Evolutionary conservation across 2,113 vertebrate genomes (phyloP), one percentile per base, ranked within the genome.

Genomic region (Cheilinus undulatus): DNA sequence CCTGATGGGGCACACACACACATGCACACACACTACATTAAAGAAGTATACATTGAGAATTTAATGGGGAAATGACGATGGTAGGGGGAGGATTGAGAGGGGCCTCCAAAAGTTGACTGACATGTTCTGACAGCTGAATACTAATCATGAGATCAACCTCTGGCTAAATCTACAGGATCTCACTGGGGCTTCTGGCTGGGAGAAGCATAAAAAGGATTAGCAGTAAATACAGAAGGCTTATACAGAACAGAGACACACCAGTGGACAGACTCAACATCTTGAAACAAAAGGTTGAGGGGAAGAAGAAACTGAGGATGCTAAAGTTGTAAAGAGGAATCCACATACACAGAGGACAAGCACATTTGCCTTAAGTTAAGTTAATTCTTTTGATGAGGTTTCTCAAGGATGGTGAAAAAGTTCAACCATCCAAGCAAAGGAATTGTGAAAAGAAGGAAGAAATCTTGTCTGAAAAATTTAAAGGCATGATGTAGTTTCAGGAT

Each of bases 121-220:
- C 84, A 36, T 83, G 86, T 88, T 89, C 88, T 93, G 90, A 91
- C 91, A 91, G 78, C 73, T 84, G 94, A 93, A 94, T 95, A 94
- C 92, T 93, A 94, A 95, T 94, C 88, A 92, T 76, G 80, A 93
- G 93, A 95, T 94, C 92, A 93, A 91, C 88, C 90, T 86, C 86
- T 88, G 88, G 82, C 88, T 90, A 89, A 92, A 91, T 92, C 91
- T 90, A 91, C 89, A 90, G 90, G 90, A 92, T 93, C 92, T 91
- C 84, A 73, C 83, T 89, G 86, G 91, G 91, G 89, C 86, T 90
- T 84, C 80, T 82, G 83, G 79, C 86, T 90, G 85, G 69, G 85
- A 89, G 91, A 91, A 92, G 90, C 90, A 92, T 91, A 91, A 86
- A 85, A 74, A 80, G 92, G 92, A 94, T 94, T 93, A 93, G 88